Conservation (phyloP, 2,113 vertebrate species). For the Ptychochromis oligacanthus region DNA sequence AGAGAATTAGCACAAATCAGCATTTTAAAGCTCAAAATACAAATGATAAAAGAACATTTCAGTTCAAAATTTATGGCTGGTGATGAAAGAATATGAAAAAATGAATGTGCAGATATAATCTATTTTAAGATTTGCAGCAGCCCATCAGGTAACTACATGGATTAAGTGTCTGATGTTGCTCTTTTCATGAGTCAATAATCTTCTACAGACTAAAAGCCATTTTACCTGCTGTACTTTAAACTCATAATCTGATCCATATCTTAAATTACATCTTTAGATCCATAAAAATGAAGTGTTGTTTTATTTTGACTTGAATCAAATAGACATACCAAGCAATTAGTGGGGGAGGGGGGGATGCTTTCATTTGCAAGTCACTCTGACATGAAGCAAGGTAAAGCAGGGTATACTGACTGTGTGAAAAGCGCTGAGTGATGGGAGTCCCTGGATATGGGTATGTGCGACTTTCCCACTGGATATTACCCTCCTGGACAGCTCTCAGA, state of each 20-base stretch:
- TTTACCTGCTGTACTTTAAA: conserved; percentile 1
- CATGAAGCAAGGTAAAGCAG: not conserved
- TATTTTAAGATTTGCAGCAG: not conserved
- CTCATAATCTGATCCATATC: not conserved
- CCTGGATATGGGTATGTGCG: conserved; percentile 97
- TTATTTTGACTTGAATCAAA: conserved; percentile 3
- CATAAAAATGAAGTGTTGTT: not conserved
- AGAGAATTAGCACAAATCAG: not conserved
- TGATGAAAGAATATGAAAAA: not conserved
- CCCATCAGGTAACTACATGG: not conserved
- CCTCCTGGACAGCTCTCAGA: conserved; percentile 95
- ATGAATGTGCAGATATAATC: not conserved
- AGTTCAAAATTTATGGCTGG: not conserved
- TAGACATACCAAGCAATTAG: not conserved
- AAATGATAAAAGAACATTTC: not conserved
- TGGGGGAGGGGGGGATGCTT: not conserved
- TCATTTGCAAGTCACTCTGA: not conserved
- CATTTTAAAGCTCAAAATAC: not conserved
- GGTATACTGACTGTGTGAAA: conserved; percentile 94
- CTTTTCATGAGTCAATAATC: conserved; percentile 17
- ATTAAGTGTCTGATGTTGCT: not conserved
- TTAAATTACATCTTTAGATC: not conserved
- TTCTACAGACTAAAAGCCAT: not conserved
- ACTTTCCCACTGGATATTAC: conserved; percentile 99
- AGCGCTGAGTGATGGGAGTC: conserved; percentile 97